Conservation (phyloP, 2,113 vertebrate genomes). For the Variabilichromis moorii region DNA sequence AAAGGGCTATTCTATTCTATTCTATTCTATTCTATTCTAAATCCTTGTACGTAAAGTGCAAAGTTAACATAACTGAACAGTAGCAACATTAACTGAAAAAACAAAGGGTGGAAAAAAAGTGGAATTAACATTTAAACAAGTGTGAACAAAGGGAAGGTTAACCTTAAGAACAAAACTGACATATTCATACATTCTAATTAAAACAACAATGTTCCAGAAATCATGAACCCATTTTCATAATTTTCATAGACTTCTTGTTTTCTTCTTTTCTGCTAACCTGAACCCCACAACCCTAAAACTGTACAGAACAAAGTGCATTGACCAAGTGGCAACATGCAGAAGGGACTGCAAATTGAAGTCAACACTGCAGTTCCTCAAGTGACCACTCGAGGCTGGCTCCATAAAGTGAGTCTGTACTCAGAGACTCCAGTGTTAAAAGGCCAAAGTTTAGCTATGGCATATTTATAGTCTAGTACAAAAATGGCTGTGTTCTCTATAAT, state of each 20-base stretch:
- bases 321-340: neutral
- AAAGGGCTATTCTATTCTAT: neutral
- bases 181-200: neutral
- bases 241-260: neutral
- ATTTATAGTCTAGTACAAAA: neutral
- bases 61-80: neutral
- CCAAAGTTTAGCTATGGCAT: neutral
- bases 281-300: neutral
- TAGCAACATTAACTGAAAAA: neutral
- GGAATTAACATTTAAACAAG: neutral
- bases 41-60: accelerated
- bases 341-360: neutral
- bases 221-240: neutral
- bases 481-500: neutral
- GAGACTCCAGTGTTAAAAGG: neutral
- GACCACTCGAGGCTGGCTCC: neutral
- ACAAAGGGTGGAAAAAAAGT: neutral
- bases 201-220: neutral
- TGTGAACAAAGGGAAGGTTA: neutral
- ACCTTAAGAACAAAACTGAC: neutral
- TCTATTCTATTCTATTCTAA: neutral
- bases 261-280: neutral
- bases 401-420: neutral
- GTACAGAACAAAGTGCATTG: neutral
- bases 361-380: neutral